phyloP scores from a whole-genome alignment of 92 coral and sea anemone species.

The Plumapathes pennacea region DNA sequence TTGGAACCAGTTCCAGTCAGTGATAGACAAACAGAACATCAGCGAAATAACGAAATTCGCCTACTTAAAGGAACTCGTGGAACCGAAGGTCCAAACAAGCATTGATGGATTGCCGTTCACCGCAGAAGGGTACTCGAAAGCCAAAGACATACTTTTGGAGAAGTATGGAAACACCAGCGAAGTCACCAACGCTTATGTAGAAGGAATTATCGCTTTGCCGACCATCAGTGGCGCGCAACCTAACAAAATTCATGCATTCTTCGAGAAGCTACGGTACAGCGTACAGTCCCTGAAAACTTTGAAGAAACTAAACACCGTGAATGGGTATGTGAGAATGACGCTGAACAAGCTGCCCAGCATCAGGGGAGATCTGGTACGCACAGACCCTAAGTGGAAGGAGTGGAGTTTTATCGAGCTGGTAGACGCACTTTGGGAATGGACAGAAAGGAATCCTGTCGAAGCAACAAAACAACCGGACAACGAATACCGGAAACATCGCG shows the following conservation, averaged over 20 bases:
- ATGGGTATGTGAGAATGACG: slow-evolving; percentile 33
- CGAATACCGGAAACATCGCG: slow-evolving; percentile 7
- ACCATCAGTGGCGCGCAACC: too few relatives aligned
- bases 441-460: slow-evolving; percentile 30
- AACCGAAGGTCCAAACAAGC: too few relatives aligned
- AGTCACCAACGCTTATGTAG: too few relatives aligned
- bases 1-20: too few relatives aligned
- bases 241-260: slow-evolving; percentile 31
- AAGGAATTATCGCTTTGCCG: too few relatives aligned
- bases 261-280: slow-evolving; percentile 21
- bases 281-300: slow-evolving; percentile 51
- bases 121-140: too few relatives aligned
- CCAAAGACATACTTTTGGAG: too few relatives aligned
- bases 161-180: too few relatives aligned
- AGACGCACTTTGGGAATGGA: slow-evolving; percentile 51
- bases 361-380: slow-evolving; percentile 47
- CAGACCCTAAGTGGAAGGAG: slow-evolving; percentile 32
- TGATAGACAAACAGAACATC: too few relatives aligned
- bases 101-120: too few relatives aligned
- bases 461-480: slow-evolving; percentile 7
- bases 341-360: slow-evolving; percentile 44
- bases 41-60: too few relatives aligned
- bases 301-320: slow-evolving; percentile 26
- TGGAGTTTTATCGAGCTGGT: slow-evolving; percentile 31
- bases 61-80: too few relatives aligned